A percentile compares a stretch with the other conserved stretches of the same genome.
Evolutionary conservation across 2,113 vertebrate genomes (phyloP).

Genomic region (Scomber japonicus): DNA sequence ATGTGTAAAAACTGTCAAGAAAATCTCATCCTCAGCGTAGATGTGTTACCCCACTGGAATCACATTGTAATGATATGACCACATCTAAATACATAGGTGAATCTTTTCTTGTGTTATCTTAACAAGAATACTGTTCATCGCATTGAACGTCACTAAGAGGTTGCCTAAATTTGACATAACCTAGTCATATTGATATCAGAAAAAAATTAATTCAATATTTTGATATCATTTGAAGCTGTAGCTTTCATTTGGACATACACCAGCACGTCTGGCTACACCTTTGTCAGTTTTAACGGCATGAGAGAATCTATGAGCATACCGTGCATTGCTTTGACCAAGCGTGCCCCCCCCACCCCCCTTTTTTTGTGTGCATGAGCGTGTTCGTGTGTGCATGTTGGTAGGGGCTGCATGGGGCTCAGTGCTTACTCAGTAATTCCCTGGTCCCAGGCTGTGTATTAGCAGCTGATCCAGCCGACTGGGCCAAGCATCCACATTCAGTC

Average conservation of each 20-base stretch:
- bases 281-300: conserved; percentile 8
- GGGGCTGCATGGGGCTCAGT: conserved; percentile 47
- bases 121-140: too few relatives aligned
- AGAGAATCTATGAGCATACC: neutral
- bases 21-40: too few relatives aligned
- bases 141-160: too few relatives aligned
- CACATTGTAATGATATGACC: too few relatives aligned
- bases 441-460: conserved; percentile 74
- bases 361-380: neutral
- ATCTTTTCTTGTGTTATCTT: too few relatives aligned
- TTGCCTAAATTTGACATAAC: too few relatives aligned
- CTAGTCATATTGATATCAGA: too few relatives aligned
- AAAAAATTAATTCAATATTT: too few relatives aligned
- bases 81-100: too few relatives aligned
- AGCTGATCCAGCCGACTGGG: conserved; percentile 73
- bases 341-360: neutral
- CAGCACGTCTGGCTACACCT: neutral
- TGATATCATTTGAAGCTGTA: too few relatives aligned
- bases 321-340: conserved; percentile 24
- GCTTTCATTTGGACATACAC: neutral
- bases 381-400: conserved; percentile 23
- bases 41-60: too few relatives aligned
- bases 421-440: conserved; percentile 72
- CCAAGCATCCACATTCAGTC: conserved; percentile 66
- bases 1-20: too few relatives aligned